phyloP scores from a whole-genome alignment of 2,888 invertebrate genomes.

The Schizaphis graminum region DNA sequence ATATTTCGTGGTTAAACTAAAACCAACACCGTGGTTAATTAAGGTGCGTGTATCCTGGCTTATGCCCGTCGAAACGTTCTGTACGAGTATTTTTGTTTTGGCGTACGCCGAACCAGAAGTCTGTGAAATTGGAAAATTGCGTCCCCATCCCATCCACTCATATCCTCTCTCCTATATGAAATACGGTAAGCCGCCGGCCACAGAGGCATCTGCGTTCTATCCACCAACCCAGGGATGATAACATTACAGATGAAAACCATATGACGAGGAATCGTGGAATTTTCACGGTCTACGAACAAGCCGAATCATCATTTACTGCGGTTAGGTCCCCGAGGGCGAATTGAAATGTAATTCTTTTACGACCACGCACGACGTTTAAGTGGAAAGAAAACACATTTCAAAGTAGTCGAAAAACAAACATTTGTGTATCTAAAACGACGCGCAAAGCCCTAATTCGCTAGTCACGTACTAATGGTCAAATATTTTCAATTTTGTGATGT shows the following conservation, averaged over 20 bases:
- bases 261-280: conserved; percentile 59
- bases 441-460: not conserved
- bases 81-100: conserved; percentile 33
- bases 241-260: conserved; percentile 55
- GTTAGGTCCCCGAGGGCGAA: conserved; percentile 25
- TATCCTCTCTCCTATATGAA: not conserved
- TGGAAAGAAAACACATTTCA: conserved; percentile 36
- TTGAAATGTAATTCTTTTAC: conserved; percentile 48
- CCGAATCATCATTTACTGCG: conserved; percentile 43
- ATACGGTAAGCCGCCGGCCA: not conserved
- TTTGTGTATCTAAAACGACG: not conserved
- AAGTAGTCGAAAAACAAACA: conserved; percentile 4
- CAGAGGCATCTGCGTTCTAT: conserved; percentile 49
- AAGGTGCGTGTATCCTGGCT: not conserved
- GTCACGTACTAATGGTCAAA: conserved; percentile 20
- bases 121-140: conserved; percentile 64
- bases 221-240: conserved; percentile 18
- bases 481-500: not conserved
- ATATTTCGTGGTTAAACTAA: conserved; percentile 27
- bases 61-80: conserved; percentile 14
- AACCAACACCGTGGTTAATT: conserved; percentile 18
- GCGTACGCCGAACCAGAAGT: conserved; percentile 50
- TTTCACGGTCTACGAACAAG: conserved; percentile 55
- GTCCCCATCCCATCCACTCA: not conserved
- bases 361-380: conserved; percentile 2